Percentiles rank a stretch among this genome's conserved stretches.
Evolutionary conservation across 2,797 vertebrate genomes (phyloP).

Genomic region (Acipenser transmontanus): DNA sequence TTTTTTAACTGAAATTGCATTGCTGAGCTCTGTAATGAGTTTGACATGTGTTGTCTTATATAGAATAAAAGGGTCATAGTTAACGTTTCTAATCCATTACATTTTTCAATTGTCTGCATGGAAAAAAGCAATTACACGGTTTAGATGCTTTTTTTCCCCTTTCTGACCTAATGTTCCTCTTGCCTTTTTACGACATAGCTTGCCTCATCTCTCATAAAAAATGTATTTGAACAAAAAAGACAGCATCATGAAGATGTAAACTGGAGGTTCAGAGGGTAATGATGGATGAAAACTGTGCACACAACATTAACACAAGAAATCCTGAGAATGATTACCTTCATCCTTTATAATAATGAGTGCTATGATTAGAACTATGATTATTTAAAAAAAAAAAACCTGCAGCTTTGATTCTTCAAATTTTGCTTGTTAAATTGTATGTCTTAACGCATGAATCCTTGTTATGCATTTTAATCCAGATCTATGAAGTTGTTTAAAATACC

Average conservation of each 20-base stretch:
- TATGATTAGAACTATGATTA: too few species aligned
- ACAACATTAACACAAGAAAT: conserved; percentile 37
- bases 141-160: not conserved
- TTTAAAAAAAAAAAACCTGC: too few species aligned
- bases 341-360: not conserved
- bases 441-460: too few species aligned
- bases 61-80: conserved; percentile 4
- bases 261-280: conserved; percentile 11
- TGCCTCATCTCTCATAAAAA: not conserved
- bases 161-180: not conserved
- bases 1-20: too few species aligned
- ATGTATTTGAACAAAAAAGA: not conserved
- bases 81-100: conserved; percentile 7
- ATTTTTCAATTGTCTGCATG: conserved; percentile 2
- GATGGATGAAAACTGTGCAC: not conserved
- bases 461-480: too few species aligned
- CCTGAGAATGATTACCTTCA: conserved; percentile 30
- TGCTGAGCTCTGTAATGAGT: not conserved
- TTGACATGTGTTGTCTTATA: not conserved
- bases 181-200: not conserved
- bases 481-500: too few species aligned
- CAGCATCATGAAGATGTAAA: not conserved
- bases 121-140: conserved; percentile 3
- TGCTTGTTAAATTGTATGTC: too few species aligned
- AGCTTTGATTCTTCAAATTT: too few species aligned